These are phyloP conservation scores for Pelobates fuscus DNA, from an alignment of 2,113 vertebrate species.

Conservation along the genomic window DNA sequence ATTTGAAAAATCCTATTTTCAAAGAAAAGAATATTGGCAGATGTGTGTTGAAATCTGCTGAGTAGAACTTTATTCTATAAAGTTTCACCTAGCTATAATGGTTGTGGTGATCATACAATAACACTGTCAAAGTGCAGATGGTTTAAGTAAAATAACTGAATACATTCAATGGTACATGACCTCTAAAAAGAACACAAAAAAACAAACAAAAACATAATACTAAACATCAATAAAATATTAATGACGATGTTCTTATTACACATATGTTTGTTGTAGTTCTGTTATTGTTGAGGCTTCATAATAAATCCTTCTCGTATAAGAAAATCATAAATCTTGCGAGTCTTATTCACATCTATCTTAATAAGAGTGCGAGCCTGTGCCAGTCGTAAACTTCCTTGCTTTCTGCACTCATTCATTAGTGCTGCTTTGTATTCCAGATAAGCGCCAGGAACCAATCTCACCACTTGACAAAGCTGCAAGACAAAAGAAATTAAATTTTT, in stretches of 20 bases:
- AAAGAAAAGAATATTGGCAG: too few relatives aligned
- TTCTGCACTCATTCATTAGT: constrained; percentile 89
- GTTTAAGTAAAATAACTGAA: not conserved
- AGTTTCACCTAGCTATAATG: too few relatives aligned
- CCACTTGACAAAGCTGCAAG: constrained; percentile 93
- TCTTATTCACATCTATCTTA: constrained; percentile 99
- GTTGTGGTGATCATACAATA: too few relatives aligned
- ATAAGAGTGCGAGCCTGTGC: constrained; percentile 95
- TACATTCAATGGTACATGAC: not conserved
- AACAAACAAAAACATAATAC: too few relatives aligned
- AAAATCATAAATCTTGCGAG: constrained; percentile 97
- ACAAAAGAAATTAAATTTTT: constrained; percentile 55
- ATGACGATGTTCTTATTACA: too few relatives aligned
- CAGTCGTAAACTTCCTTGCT: constrained; percentile 91
- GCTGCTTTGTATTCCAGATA: constrained; percentile 98
- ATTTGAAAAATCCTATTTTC: too few relatives aligned
- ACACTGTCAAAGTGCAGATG: too few relatives aligned
- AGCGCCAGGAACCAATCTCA: constrained; percentile 94
- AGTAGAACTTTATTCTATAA: too few relatives aligned
- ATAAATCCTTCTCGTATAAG: constrained; percentile 95
- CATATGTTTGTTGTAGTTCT: not conserved
- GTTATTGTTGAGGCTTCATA: constrained; percentile 78
- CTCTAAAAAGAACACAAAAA: not conserved
- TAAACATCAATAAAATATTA: too few relatives aligned
- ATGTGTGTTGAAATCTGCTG: too few relatives aligned